Conservation (phyloP, 2,888 invertebrate species). For the Platycheirus rosarum region DNA sequence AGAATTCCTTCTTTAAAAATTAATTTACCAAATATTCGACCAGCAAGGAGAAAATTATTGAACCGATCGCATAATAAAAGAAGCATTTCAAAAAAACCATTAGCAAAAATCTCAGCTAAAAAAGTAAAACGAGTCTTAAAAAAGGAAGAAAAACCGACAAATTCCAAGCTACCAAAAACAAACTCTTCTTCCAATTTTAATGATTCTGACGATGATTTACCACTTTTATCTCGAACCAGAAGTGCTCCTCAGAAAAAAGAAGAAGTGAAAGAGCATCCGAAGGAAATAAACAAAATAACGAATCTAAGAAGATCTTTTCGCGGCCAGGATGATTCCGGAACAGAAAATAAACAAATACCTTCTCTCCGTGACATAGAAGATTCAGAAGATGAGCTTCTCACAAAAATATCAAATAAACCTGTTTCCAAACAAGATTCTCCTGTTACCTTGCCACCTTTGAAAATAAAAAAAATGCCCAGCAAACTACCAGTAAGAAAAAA, state of each 20-base stretch:
- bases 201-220: constrained; percentile 18
- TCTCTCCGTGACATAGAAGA: neutral
- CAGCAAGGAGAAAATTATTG: neutral
- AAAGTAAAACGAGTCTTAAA: neutral
- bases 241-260: neutral
- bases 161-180: neutral
- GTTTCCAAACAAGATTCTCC: neutral
- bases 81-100: neutral
- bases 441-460: neutral
- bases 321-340: neutral
- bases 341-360: neutral
- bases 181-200: neutral
- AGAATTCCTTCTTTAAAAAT: constrained; percentile 17
- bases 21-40: constrained; percentile 2
- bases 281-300: neutral
- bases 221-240: neutral
- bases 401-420: neutral
- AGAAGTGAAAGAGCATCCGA: neutral
- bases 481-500: constrained; percentile 3
- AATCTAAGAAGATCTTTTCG: neutral
- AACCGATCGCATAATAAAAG: neutral
- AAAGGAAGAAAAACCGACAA: neutral
- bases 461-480: neutral
- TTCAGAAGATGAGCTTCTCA: constrained; percentile 13
- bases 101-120: neutral